phyloP scores from a whole-genome alignment of 2,797 vertebrate species.

The Alcedo atthis region DNA sequence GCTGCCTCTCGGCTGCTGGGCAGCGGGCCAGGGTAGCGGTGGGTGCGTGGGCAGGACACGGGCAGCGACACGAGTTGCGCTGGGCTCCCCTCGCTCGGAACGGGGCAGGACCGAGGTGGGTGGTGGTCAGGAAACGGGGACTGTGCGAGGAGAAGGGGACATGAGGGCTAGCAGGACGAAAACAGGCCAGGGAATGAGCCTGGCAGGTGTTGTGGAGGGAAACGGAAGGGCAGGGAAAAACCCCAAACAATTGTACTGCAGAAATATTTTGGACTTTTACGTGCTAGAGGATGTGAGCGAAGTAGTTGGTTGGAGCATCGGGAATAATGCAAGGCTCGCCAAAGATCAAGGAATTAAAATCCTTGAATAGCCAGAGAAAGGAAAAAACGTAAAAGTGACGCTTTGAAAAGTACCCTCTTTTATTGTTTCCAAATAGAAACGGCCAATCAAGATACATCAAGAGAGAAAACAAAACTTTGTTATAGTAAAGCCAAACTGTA shows the following conservation, averaged over 20 bases:
- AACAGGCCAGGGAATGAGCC: neutral
- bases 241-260: neutral
- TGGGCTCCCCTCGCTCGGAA: neutral
- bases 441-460: neutral
- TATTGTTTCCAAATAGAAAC: neutral
- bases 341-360: neutral
- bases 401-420: neutral
- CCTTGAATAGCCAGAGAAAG: neutral
- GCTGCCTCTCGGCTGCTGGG: neutral
- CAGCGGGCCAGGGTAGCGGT: neutral
- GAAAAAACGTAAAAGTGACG: neutral
- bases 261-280: rapidly evolving
- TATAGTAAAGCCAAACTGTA: neutral
- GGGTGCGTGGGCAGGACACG: neutral
- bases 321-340: neutral
- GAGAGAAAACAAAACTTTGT: neutral
- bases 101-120: too few species aligned
- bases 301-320: rapidly evolving
- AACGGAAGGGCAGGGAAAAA: neutral
- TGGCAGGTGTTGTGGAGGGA: neutral
- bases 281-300: neutral
- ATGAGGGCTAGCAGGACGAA: neutral
- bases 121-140: neutral
- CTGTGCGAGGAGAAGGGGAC: neutral
- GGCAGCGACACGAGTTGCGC: rapidly evolving